phyloP scores from a whole-genome alignment of 2,113 vertebrate species.

The Nibea coibor region DNA sequence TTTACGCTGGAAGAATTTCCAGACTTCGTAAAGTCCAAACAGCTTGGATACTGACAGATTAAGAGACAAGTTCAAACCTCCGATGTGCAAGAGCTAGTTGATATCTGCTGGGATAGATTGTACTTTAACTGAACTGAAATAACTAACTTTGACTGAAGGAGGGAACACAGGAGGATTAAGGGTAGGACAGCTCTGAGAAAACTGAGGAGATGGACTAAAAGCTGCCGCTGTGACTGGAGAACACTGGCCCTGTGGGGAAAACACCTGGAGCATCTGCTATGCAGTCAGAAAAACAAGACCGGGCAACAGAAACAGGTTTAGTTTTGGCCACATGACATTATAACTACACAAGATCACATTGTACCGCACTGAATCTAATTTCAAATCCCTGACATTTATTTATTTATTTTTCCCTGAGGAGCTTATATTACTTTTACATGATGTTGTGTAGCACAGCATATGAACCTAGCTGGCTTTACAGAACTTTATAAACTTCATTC shows the following conservation, averaged over 20 bases:
- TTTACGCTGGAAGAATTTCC: background rate
- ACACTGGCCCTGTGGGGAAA: conserved; percentile 36
- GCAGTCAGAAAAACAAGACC: conserved; percentile 31
- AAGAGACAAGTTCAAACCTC: background rate
- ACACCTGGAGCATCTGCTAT: conserved; percentile 66
- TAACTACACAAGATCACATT: conserved; percentile 14
- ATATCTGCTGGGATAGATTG: background rate
- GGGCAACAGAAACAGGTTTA: conserved; percentile 19
- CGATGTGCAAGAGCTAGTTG: background rate
- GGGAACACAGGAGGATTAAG: background rate
- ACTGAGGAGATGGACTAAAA: conserved; percentile 10
- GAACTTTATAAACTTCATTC: conserved; percentile 65
- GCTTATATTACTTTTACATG: conserved; percentile 23
- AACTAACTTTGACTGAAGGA: background rate
- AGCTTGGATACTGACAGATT: background rate
- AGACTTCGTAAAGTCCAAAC: background rate
- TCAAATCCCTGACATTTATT: conserved; percentile 3
- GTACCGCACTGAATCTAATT: conserved; percentile 17
- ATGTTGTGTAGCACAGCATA: conserved; percentile 17
- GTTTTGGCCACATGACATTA: conserved; percentile 13
- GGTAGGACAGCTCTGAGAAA: background rate
- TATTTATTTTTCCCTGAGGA: background rate
- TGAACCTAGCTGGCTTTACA: conserved; percentile 42
- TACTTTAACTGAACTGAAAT: background rate
- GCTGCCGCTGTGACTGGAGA: conserved; percentile 42